Base-by-base conservation (phyloP, 2,113 vertebrate genomes). In the Oncorhynchus nerka region DNA sequence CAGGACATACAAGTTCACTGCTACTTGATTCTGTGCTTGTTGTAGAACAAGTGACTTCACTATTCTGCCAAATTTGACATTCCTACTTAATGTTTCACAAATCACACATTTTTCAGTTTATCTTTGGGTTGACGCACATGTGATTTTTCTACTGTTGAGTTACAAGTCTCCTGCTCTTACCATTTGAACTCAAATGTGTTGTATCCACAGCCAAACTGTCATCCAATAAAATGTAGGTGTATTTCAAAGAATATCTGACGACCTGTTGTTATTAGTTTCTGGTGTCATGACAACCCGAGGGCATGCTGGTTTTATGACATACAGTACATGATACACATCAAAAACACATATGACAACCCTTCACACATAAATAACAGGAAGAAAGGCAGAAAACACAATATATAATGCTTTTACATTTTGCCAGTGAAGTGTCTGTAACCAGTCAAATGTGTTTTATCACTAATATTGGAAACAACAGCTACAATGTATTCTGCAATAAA, bases 191-290 rank as follows among this genome's bases (percentile, higher is more conserved):
- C 78, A 81, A 74, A 72, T 73, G 76, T 61, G 32, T 22, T 92
- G 87, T 88, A 87, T 86, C 85, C 83, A 90, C 86, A 81, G 81
- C 84, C 86, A 86, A 79, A 90, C 75, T 86, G 78, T 91, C 89
- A 90, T 75, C 83, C 79, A 92, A 92, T 92, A 93, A 94, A 94
- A 93, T 70, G n/a, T 87, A 77, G 70, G 77, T 91, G 84, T 90
- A 90, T 93, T 91, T 88, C 78, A 93, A 90, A 84, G 49, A 48
- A 66, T n/a, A 34, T 20, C 7, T 5, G 59, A 57, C 5, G 79
- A 22, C 22, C 62, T 73, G 30, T 20, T 15, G 30, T 76, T 32
- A 65, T 55, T 59, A 9, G 2, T 48, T 67, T 28, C n/a, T 8
- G 55, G 20, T 20, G 20, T 57, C 55, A 15, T 20, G 55, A 57